A percentile compares a stretch with the other conserved stretches of the same genome.
Evolutionary conservation across 1,140 invertebrate genomes (phyloP).

Genomic region (Neodiprion fabricii): DNA sequence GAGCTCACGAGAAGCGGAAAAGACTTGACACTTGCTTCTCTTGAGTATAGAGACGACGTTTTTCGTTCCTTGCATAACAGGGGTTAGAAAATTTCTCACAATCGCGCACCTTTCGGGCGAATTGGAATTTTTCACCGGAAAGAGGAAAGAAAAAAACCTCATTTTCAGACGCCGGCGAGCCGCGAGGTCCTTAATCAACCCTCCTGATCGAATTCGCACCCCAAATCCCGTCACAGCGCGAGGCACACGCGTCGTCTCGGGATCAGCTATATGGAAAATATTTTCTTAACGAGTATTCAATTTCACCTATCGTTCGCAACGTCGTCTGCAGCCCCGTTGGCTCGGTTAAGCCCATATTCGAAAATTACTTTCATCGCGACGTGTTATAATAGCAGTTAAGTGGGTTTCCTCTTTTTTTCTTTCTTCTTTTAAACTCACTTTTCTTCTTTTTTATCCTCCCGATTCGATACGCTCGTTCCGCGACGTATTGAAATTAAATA

Average conservation of each 20-base stretch:
- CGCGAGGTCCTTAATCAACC: neutral
- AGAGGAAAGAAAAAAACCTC: no score
- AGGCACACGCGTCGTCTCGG: neutral
- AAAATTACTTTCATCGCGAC: neutral
- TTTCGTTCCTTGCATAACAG: no score
- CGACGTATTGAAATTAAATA: conserved; percentile 19
- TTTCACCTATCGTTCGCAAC: conserved; percentile 36
- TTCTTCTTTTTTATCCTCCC: neutral
- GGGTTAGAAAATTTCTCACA: no score
- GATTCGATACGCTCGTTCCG: conserved; percentile 17
- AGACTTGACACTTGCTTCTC: no score
- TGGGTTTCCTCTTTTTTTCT: conserved; percentile 24
- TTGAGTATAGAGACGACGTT: no score
- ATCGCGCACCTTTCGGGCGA: no score
- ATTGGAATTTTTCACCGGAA: no score
- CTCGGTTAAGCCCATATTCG: neutral
- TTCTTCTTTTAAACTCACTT: no score
- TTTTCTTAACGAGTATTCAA: conserved; percentile 44
- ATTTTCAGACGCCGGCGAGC: neutral
- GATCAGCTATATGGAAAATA: conserved; percentile 27
- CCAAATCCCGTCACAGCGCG: neutral
- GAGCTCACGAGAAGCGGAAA: no score
- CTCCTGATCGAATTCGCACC: conserved; percentile 6
- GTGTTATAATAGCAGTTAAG: neutral
- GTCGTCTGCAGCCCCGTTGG: conserved; percentile 6